A percentile compares a stretch with the other conserved stretches of the same genome.
Evolutionary conservation across 2,113 vertebrate genomes (phyloP).

Genomic region (Nettapus auritus): DNA sequence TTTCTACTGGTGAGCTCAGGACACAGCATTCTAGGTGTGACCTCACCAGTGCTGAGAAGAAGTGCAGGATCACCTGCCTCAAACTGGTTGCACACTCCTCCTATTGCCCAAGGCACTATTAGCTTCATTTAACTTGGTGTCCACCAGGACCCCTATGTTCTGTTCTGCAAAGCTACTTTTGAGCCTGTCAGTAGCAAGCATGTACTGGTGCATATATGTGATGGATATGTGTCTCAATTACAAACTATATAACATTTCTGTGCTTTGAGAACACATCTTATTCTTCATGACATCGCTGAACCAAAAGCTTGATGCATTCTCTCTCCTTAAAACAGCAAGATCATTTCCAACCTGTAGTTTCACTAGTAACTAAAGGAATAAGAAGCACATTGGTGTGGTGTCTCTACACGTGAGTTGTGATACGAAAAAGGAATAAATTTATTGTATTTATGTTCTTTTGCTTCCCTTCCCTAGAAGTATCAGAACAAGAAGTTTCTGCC

Average conservation of each 20-base stretch:
- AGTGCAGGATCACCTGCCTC: no score
- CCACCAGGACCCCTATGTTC: not conserved
- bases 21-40: not conserved
- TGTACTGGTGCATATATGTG: not conserved
- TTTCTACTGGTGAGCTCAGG: not conserved
- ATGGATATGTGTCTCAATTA: not conserved
- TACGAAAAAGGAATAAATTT: not conserved
- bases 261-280: not conserved
- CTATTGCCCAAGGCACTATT: not conserved
- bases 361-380: not conserved
- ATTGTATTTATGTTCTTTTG: not conserved
- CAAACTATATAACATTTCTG: not conserved
- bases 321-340: not conserved
- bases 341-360: not conserved
- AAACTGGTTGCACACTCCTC: not conserved
- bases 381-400: not conserved
- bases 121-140: not conserved
- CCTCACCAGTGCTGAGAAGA: not conserved
- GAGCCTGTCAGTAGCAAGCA: not conserved
- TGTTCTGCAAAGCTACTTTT: not conserved
- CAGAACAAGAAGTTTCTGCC: not conserved
- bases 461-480: not conserved
- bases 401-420: not conserved
- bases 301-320: not conserved
- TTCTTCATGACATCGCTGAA: not conserved